These are phyloP conservation scores for Pollimyrus isidori DNA, from an alignment of 2,113 vertebrate genomes.

Conservation along the genomic window DNA sequence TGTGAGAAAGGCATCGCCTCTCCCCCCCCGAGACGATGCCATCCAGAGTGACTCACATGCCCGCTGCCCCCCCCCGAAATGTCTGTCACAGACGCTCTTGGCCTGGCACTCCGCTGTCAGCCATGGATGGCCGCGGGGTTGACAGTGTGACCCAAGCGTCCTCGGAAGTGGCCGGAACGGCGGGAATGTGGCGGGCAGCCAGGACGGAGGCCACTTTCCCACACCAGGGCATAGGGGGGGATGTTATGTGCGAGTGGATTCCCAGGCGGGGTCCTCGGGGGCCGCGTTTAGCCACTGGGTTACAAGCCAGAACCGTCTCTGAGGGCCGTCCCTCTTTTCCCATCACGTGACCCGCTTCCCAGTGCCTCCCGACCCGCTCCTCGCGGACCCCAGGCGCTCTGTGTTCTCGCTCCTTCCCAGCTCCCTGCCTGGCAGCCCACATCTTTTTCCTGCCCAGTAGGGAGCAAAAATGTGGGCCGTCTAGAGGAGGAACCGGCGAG, in stretches of 20 bases:
- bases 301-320: background rate
- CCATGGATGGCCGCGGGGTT: background rate
- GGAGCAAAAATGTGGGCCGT: background rate
- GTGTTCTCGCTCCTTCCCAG: background rate
- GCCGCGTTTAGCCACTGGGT: background rate
- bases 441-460: background rate
- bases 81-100: background rate
- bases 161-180: background rate
- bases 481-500: background rate
- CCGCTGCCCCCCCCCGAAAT: background rate
- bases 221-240: background rate
- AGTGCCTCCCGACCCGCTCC: background rate
- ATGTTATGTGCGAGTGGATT: background rate
- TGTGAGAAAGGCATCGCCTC: background rate
- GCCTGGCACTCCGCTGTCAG: background rate
- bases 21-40: background rate
- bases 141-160: background rate
- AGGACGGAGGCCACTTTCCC: conserved; percentile 11
- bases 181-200: background rate
- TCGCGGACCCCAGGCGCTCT: background rate
- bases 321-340: background rate
- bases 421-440: background rate
- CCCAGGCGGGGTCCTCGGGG: background rate
- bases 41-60: background rate
- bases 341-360: background rate